phyloP scores from a whole-genome alignment of 2,113 vertebrate genomes.

The Proterorhinus semilunaris region DNA sequence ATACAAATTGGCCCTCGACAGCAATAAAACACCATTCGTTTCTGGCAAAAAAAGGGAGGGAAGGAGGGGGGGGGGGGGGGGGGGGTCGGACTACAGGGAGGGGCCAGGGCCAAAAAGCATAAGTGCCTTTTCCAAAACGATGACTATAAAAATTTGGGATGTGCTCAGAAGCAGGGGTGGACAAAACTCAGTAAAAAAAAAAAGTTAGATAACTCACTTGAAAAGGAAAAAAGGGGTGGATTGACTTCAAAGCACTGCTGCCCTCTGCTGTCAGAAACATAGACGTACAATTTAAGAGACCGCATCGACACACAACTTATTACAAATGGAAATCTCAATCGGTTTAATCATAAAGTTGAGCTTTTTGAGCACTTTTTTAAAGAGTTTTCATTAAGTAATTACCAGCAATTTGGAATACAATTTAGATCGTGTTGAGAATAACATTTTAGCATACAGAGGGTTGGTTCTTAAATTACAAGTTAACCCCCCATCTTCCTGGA shows the following conservation, averaged over 20 bases:
- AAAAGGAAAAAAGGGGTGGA: neutral
- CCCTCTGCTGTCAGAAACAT: conserved; percentile 53
- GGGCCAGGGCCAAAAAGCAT: conserved; percentile 26
- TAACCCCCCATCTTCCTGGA: no score
- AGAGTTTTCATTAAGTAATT: no score
- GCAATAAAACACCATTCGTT: conserved; percentile 69
- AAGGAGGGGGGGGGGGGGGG: conserved; percentile 9
- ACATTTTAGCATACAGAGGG: no score
- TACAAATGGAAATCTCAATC: no score
- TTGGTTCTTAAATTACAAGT: no score
- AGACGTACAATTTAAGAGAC: neutral
- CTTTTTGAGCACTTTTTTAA: no score
- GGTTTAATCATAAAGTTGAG: no score
- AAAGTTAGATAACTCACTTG: neutral
- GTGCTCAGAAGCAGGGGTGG: conserved; percentile 29
- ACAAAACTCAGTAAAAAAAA: conserved; percentile 34
- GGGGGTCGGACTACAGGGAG: conserved; percentile 26
- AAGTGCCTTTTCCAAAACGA: conserved; percentile 54
- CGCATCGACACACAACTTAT: neutral
- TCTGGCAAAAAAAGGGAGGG: conserved; percentile 43
- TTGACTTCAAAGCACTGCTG: conserved; percentile 29
- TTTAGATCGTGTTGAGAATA: no score
- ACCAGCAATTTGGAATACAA: no score
- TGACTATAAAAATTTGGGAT: conserved; percentile 17
- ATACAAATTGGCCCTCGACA: conserved; percentile 79